phyloP scores from a whole-genome alignment of 2,888 invertebrate species.

The Listrodromus nycthemerus region DNA sequence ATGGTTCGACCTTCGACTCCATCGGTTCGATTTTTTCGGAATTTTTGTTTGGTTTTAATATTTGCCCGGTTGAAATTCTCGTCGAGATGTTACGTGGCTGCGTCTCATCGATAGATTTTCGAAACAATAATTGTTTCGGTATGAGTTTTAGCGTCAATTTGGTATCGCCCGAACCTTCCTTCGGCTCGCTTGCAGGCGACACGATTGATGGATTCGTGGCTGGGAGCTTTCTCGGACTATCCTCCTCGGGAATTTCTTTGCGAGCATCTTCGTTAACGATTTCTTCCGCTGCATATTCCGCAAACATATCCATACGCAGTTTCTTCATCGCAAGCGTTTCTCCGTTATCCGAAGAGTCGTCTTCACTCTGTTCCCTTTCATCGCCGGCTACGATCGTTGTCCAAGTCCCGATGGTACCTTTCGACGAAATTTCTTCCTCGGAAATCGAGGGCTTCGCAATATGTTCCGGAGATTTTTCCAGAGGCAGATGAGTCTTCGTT shows the following conservation, averaged over 20 bases:
- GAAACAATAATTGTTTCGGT: conserved; percentile 77
- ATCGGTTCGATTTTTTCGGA: background rate
- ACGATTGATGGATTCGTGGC: background rate
- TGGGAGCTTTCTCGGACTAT: background rate
- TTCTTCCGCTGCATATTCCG: conserved; percentile 70
- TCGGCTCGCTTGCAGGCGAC: conserved; percentile 47
- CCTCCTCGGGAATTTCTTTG: conserved; percentile 38
- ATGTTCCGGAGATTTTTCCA: conserved; percentile 36
- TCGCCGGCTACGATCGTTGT: conserved; percentile 40
- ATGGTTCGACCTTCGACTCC: background rate
- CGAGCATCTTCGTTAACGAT: conserved; percentile 34
- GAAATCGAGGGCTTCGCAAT: background rate
- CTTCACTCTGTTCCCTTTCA: conserved; percentile 56
- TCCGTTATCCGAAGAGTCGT: conserved; percentile 50
- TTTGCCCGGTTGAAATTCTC: conserved; percentile 15
- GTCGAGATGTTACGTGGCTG: conserved; percentile 31
- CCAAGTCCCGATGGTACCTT: conserved; percentile 23
- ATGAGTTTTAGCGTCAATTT: conserved; percentile 75
- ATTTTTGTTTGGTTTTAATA: background rate
- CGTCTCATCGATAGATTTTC: conserved; percentile 63
- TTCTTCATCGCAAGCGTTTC: conserved; percentile 67
- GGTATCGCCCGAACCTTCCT: conserved; percentile 57
- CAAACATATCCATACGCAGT: conserved; percentile 76
- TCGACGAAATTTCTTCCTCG: conserved; percentile 40
- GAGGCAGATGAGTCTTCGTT: conserved; percentile 20